Evolutionary conservation across 2,888 invertebrate genomes (phyloP).

Genomic region (Polydrusus pterygomalis): DNA sequence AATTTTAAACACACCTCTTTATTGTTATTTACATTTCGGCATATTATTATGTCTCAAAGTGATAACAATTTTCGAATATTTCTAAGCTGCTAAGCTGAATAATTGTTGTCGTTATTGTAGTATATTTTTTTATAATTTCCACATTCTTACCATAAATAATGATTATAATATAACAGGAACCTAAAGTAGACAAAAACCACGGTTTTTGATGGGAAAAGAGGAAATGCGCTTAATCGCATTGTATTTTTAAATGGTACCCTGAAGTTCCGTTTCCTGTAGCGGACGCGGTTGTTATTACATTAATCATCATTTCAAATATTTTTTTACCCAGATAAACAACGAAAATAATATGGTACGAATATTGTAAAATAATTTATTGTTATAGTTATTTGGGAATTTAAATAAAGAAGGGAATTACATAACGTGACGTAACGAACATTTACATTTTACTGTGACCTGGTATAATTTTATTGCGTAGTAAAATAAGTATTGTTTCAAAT

Average conservation of each 20-base stretch:
- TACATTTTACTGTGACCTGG: neutral
- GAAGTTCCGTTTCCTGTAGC: slow-evolving; percentile 26
- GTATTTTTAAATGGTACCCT: slow-evolving; percentile 12
- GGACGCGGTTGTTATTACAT: slow-evolving; percentile 12
- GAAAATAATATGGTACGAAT: slow-evolving; percentile 4
- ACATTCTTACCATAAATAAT: no score
- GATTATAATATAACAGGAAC: no score
- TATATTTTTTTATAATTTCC: no score
- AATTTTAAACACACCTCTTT: no score
- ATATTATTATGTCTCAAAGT: no score
- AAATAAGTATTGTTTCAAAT: slow-evolving; percentile 13
- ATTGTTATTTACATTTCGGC: no score
- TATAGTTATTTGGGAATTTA: neutral
- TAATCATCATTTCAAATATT: neutral
- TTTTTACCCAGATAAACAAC: neutral
- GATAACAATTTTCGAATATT: no score
- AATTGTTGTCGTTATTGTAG: no score
- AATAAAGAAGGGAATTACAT: slow-evolving; percentile 5
- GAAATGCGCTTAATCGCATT: slow-evolving; percentile 27
- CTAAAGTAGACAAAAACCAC: neutral
- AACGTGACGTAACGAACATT: neutral
- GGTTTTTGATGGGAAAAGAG: slow-evolving; percentile 15
- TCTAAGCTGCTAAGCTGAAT: no score
- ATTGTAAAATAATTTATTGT: neutral
- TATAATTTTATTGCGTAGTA: neutral